phyloP scores from a whole-genome alignment of 2,113 vertebrate species.

The Saguinus midas region DNA sequence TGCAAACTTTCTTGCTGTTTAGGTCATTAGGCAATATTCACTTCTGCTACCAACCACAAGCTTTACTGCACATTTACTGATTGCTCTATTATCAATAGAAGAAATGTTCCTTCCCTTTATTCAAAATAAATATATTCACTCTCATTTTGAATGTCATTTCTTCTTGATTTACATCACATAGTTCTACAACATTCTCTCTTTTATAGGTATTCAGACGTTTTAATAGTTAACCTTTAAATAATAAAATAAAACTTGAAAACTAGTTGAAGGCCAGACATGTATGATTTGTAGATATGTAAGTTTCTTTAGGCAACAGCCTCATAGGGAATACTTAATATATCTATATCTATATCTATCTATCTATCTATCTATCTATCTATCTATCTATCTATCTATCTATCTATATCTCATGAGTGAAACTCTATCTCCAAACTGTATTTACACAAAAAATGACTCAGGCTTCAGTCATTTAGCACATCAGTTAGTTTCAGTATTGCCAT shows the following conservation, averaged over 20 bases:
- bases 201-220: not conserved
- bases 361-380: too few species aligned
- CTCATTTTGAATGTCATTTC: not conserved
- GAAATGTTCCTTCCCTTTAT: not conserved
- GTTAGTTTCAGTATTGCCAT: not conserved
- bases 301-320: not conserved
- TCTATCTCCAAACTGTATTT: not conserved
- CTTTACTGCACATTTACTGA: not conserved
- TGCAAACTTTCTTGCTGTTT: not conserved
- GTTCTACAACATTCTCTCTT: not conserved
- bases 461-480: not conserved
- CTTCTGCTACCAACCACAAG: not conserved
- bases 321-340: not conserved
- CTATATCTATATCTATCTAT: too few species aligned
- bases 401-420: not conserved
- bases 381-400: too few species aligned
- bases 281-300: not conserved
- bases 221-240: not conserved
- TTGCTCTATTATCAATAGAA: not conserved
- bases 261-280: not conserved
- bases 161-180: not conserved
- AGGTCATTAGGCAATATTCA: not conserved
- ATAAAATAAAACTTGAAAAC: not conserved
- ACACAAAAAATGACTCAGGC: not conserved
- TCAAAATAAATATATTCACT: not conserved